Base-by-base conservation (phyloP, 2,113 vertebrate species). In the Marmota flaviventris region DNA sequence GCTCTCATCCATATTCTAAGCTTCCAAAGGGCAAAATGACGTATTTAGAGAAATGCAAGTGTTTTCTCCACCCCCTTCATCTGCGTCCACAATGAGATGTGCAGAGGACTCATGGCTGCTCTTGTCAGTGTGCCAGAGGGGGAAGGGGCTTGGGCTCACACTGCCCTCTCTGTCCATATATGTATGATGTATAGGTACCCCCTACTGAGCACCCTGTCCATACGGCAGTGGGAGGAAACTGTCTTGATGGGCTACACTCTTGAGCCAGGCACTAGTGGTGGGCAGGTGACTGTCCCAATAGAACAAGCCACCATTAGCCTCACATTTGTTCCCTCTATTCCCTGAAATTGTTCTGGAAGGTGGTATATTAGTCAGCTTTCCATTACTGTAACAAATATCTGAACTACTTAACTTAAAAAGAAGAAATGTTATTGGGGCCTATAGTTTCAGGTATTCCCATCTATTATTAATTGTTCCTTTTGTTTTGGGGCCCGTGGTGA, bases 201-300 rank as follows among this genome's bases (percentile, higher is more conserved):
- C 10, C 53, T 10, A 1, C 58, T 11, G 16, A 16, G 53, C 10
- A 48, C 25, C 27, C 56, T 7, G 3, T 18, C 11, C 17, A 27
- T 17, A 6, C 48, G n/a, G 42, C 18, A 24, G 22, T 34, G 45
- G 53, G 45, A 2, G n/a, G 51, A 27, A 18, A 63, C 18, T 29
- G 63, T 29, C 24, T 16, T 0, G 0, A 11, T 1, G 5, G 51
- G 10, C 37, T 85, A 27, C 13, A 82, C 13, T 63, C 42, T 25
- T 0, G 18, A 51, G 63, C 3, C 32, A 51, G 63, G 42, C 11
- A 12, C 34, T 17, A 3, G 22, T 11, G 1, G 8, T 3, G 6
- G 18, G 79, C 1, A 17, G 34, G 12, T 20, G 3, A 0, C 20
- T 3, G 42, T 8, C 10, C 48, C 4, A 3, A 53, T 12, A 34